Percentiles rank a stretch among this genome's conserved stretches.
Evolutionary conservation across 2,113 vertebrate species (phyloP).

Genomic region (Oryzias javanicus): DNA sequence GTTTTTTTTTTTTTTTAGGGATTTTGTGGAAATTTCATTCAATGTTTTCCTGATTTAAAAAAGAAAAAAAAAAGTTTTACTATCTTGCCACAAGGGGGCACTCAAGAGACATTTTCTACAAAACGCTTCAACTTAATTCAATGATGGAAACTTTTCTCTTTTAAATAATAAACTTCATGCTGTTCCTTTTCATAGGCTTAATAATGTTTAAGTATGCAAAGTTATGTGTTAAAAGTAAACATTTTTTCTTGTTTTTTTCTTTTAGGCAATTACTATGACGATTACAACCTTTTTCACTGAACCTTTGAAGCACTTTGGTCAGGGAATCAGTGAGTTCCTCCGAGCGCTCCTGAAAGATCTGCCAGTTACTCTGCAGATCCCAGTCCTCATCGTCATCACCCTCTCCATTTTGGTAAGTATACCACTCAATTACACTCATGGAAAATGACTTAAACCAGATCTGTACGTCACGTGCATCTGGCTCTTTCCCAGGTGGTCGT

Average conservation of each 20-base stretch:
- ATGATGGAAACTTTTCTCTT: too few species aligned
- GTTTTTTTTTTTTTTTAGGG: too few species aligned
- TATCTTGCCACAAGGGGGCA: too few species aligned
- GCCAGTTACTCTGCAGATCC: slow-evolving; percentile 84
- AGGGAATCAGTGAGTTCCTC: slow-evolving; percentile 89
- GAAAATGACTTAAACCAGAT: background rate
- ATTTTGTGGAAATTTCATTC: too few species aligned
- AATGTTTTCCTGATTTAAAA: too few species aligned
- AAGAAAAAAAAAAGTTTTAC: too few species aligned
- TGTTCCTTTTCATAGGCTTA: background rate
- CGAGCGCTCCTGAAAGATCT: slow-evolving; percentile 89
- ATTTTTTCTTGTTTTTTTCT: background rate
- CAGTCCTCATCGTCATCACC: slow-evolving; percentile 81
- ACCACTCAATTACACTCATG: background rate
- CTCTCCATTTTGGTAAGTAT: slow-evolving; percentile 64
- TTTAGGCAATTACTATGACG: slow-evolving; percentile 84
- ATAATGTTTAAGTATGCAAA: background rate
- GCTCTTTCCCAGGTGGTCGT: slow-evolving; percentile 52
- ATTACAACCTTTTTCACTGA: slow-evolving; percentile 89
- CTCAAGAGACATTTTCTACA: too few species aligned
- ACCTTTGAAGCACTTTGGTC: slow-evolving; percentile 88
- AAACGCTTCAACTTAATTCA: too few species aligned
- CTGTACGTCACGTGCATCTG: background rate
- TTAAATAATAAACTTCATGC: too few species aligned
- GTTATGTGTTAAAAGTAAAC: background rate